Evolutionary conservation across 2,113 vertebrate species (phyloP).

Genomic region (Mastomys coucha): DNA sequence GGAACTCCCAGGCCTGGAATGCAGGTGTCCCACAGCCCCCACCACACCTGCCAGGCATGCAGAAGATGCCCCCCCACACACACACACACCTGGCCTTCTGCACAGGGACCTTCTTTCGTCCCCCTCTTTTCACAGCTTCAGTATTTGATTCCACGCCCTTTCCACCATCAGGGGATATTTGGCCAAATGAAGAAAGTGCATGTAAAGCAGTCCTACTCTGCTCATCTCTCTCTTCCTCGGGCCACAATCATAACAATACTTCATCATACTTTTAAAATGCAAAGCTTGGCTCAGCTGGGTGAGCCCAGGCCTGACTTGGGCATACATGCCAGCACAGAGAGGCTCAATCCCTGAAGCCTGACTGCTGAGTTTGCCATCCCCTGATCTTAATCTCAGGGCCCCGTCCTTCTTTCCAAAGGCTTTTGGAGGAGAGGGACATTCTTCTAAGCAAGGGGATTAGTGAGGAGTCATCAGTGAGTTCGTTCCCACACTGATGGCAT

Average conservation of each 20-base stretch:
- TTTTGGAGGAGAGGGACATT: not conserved
- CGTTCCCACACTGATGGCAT: not conserved
- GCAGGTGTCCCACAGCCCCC: not conserved
- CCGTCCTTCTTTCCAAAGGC: not conserved
- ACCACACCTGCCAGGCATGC: not conserved
- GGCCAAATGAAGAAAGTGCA: constrained; percentile 34
- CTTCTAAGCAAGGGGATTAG: not conserved
- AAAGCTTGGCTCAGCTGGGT: constrained; percentile 28
- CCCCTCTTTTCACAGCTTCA: not conserved
- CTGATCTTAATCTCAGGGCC: constrained; percentile 37
- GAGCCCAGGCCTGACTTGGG: constrained; percentile 39
- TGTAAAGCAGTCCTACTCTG: constrained; percentile 13
- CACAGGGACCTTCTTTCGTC: not conserved
- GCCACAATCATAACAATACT: constrained; percentile 63
- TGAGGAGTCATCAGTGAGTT: constrained; percentile 34
- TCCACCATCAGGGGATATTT: constrained; percentile 21
- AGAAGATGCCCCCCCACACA: not conserved
- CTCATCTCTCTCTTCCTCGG: constrained; percentile 64
- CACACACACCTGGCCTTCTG: not conserved
- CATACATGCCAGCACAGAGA: constrained; percentile 3
- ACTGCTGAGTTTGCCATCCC: constrained; percentile 1
- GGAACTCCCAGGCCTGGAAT: not conserved
- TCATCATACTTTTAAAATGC: constrained; percentile 65
- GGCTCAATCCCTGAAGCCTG: not conserved
- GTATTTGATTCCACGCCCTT: not conserved